Conservation (phyloP, 2,888 invertebrate species). For the Clitarchus hookeri region DNA sequence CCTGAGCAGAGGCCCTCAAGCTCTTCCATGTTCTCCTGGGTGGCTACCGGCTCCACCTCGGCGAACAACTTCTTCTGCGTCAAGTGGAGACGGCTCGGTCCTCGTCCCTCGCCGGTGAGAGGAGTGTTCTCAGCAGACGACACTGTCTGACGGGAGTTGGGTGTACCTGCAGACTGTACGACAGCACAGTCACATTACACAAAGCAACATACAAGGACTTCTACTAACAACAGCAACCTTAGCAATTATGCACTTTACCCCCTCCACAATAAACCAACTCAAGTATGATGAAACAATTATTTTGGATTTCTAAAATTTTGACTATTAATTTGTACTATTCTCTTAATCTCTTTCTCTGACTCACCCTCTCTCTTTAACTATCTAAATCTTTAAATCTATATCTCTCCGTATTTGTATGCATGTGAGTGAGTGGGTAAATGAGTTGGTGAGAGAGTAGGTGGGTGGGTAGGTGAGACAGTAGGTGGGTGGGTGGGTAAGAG, state of each 20-base stretch:
- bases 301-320: too few species aligned
- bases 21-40: constrained; percentile 34
- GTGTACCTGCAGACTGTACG: neutral
- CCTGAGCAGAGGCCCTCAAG: constrained; percentile 55
- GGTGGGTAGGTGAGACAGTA: too few species aligned
- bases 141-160: neutral
- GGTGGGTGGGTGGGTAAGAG: too few species aligned
- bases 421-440: too few species aligned
- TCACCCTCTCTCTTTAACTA: too few species aligned
- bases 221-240: neutral
- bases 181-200: neutral
- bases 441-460: too few species aligned
- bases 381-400: too few species aligned
- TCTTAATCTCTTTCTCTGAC: too few species aligned
- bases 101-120: neutral
- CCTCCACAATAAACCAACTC: neutral
- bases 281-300: too few species aligned
- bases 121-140: neutral
- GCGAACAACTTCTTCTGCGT: constrained; percentile 17
- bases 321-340: too few species aligned
- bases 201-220: neutral
- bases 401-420: too few species aligned
- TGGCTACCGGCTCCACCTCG: neutral
- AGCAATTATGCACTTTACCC: neutral
- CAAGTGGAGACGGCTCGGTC: neutral